A percentile compares a stretch with the other conserved stretches of the same genome.
Evolutionary conservation across 2,113 vertebrate species (phyloP).

Genomic region (Lasiurus cinereus): DNA sequence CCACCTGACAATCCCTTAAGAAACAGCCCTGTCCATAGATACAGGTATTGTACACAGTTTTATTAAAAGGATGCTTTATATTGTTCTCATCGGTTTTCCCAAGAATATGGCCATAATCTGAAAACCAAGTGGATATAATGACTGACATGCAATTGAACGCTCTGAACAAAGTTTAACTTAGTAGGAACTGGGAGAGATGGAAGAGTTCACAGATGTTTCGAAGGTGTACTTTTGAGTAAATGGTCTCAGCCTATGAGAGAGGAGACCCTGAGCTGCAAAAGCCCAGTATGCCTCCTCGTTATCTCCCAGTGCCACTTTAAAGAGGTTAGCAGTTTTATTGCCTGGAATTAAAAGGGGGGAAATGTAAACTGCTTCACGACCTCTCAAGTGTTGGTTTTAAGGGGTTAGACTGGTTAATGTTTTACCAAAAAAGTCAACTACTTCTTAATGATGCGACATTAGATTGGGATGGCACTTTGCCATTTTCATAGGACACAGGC

Average conservation of each 20-base stretch:
- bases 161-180: slow-evolving; percentile 13
- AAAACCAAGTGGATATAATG: neutral
- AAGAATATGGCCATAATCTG: neutral
- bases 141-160: neutral
- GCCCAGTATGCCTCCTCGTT: neutral
- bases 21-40: neutral
- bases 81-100: slow-evolving; percentile 20
- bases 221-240: neutral
- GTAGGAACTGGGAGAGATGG: neutral
- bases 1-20: neutral
- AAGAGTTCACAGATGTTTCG: neutral
- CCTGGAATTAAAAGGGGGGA: slow-evolving; percentile 42
- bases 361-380: slow-evolving; percentile 43
- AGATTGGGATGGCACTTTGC: neutral
- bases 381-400: slow-evolving; percentile 63
- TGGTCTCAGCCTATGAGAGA: neutral
- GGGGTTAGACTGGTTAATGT: slow-evolving; percentile 34
- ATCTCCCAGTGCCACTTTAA: neutral
- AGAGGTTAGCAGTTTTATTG: slow-evolving; percentile 65
- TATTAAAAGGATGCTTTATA: slow-evolving; percentile 55
- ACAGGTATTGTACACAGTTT: neutral
- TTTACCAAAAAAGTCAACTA: slow-evolving; percentile 26
- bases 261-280: neutral
- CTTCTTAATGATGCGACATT: neutral
- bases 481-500: slow-evolving; percentile 15